Percentiles rank a stretch among this genome's conserved stretches.
Evolutionary conservation across 2,888 invertebrate species (phyloP).

Genomic region (Ecdyonurus torrentis): DNA sequence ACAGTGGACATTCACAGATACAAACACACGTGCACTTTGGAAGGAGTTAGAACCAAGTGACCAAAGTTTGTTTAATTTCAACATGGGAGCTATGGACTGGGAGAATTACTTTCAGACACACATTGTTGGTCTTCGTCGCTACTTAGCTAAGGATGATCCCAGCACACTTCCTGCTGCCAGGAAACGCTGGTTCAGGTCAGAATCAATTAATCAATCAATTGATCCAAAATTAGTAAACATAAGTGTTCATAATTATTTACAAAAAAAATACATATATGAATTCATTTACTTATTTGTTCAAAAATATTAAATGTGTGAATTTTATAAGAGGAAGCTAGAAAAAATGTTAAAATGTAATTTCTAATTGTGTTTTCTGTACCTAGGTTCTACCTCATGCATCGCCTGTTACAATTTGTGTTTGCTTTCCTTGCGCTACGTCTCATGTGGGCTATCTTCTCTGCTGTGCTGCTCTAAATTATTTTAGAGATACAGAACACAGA

Average conservation of each 20-base stretch:
- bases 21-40: conserved; percentile 41
- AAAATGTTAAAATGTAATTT: too few relatives aligned
- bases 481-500: too few relatives aligned
- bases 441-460: not conserved
- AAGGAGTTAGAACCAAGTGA: conserved; percentile 37
- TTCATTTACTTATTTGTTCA: too few relatives aligned
- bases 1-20: conserved; percentile 55
- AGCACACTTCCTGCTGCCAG: conserved; percentile 52
- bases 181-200: conserved; percentile 40
- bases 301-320: too few relatives aligned
- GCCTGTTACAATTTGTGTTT: not conserved
- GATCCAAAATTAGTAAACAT: too few relatives aligned
- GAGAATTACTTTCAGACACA: conserved; percentile 50
- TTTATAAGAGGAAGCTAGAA: too few relatives aligned
- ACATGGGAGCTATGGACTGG: conserved; percentile 57
- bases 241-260: too few relatives aligned
- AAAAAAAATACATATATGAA: too few relatives aligned
- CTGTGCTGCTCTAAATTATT: not conserved
- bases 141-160: conserved; percentile 62
- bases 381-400: not conserved
- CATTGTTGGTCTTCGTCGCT: conserved; percentile 53
- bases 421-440: not conserved
- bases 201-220: too few relatives aligned
- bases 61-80: conserved; percentile 49
- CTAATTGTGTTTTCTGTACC: too few relatives aligned